Percentiles rank a stretch among this genome's conserved stretches.
Evolutionary conservation across 2,888 invertebrate species (phyloP).

Genomic region (Chrysolina americana): DNA sequence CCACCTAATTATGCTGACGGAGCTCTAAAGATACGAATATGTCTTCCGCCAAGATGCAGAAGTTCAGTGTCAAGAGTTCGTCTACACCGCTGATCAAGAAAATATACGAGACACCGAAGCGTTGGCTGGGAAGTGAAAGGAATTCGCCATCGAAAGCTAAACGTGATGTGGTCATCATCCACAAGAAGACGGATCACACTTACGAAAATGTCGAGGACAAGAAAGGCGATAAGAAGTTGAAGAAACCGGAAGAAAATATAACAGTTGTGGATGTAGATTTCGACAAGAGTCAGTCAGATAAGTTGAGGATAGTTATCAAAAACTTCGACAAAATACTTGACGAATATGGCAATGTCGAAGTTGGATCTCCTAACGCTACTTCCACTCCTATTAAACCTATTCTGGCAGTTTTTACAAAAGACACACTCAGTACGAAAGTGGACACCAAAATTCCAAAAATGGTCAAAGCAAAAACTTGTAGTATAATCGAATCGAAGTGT

Average conservation of each 20-base stretch:
- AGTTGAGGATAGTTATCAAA: constrained; percentile 70
- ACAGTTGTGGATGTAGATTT: constrained; percentile 66
- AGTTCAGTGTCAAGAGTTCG: constrained; percentile 54
- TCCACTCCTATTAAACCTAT: constrained; percentile 49
- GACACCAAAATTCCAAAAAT: constrained; percentile 72
- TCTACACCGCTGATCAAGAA: constrained; percentile 62
- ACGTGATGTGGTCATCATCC: constrained; percentile 52
- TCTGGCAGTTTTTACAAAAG: constrained; percentile 15
- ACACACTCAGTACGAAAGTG: constrained; percentile 40
- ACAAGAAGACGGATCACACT: constrained; percentile 55
- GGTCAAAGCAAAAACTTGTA: constrained; percentile 80
- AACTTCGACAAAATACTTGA: constrained; percentile 73
- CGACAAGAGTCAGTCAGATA: constrained; percentile 58
- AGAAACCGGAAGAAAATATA: constrained; percentile 70
- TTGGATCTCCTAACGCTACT: constrained; percentile 25
- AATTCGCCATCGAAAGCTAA: constrained; percentile 35
- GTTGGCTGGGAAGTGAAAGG: constrained; percentile 55
- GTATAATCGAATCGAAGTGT: constrained; percentile 79
- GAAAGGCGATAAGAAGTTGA: constrained; percentile 33
- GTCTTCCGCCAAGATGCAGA: constrained; percentile 59
- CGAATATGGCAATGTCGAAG: constrained; percentile 64
- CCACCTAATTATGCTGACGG: constrained; percentile 35
- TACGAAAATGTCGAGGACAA: constrained; percentile 60
- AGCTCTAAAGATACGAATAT: constrained; percentile 45
- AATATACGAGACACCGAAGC: constrained; percentile 61